Base-by-base conservation (phyloP, 1,140 invertebrate species). In the Trialeurodes vaporariorum region DNA sequence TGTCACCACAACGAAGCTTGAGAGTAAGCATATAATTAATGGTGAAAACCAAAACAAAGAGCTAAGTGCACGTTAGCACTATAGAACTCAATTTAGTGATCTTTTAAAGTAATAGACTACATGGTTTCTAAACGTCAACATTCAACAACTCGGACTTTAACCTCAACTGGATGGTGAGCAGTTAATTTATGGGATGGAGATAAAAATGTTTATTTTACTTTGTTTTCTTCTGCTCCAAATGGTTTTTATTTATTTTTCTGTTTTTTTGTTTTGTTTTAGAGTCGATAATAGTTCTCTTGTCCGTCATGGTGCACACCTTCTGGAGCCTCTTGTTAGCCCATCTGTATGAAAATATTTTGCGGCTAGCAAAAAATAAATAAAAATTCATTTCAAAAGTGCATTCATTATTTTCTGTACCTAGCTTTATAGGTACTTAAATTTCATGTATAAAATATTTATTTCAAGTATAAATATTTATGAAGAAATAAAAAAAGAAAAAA, bases 401-500 rank as follows among this genome's bases (percentile, higher is more conserved):
- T 49, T 49, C 34, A 49, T 49, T n/a, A 17, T 49, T 49, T 49
- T 49, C 34, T 9, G 34, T 49, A 49, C 34, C 34, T 49, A 49
- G 5, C 17, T 49, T 5, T 49, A 17, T 49, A 49, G 34, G 34
- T 49, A 49, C 34, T 49, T 49, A 49, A 49, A 9, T 49, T 49
- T 49, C 34, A 49, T 49, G 34, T 49, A 49, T 49, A 49, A 49
- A 49, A 49, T 49, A 49, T 49, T 49, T 49, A 49, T 49, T 49
- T 9, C 34, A 49, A 49, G 34, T 49, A 49, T 49, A 49, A 49
- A 49, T 49, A 49, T 49, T 49, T 49, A 49, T 49, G 34, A 49
- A n/a, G n/a, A n/a, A 49, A 49, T 49, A 17, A 49, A 49, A 17
- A 9, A 49, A 49, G 34, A 49, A 49, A 49, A 49, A 49, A 49